These are phyloP conservation scores for Neosilurus hyrtlii DNA, from an alignment of 2,797 vertebrate genomes.

Conservation along the genomic window DNA sequence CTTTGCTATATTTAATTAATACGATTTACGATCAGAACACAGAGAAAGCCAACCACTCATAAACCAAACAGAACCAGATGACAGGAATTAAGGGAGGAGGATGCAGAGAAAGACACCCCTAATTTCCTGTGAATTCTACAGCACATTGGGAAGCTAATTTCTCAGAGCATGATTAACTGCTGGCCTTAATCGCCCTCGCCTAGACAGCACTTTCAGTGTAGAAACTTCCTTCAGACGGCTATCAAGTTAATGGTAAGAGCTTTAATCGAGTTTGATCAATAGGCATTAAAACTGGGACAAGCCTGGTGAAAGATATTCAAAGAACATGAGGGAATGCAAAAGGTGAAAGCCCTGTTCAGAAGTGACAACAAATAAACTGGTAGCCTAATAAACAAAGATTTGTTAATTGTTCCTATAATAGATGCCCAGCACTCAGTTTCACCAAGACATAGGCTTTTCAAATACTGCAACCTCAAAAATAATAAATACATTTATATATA, in stretches of 20 bases:
- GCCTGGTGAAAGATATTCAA: slow-evolving; percentile 11
- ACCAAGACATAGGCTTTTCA: neutral
- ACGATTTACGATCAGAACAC: slow-evolving; percentile 53
- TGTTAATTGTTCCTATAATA: slow-evolving; percentile 20
- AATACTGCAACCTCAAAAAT: neutral
- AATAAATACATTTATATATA: too few relatives aligned
- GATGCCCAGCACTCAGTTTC: neutral
- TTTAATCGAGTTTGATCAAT: slow-evolving; percentile 18
- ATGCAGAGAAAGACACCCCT: slow-evolving; percentile 42
- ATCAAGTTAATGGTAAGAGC: slow-evolving; percentile 12
- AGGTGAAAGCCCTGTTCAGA: neutral
- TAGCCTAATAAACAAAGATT: neutral
- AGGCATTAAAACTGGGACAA: slow-evolving; percentile 22
- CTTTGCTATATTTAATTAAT: slow-evolving; percentile 55
- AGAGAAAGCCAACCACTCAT: slow-evolving; percentile 43
- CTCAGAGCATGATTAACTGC: slow-evolving; percentile 9
- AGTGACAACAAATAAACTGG: slow-evolving; percentile 4
- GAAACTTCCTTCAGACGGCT: slow-evolving; percentile 23
- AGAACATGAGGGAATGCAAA: neutral
- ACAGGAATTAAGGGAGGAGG: slow-evolving; percentile 5
- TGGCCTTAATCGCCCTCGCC: slow-evolving; percentile 8
- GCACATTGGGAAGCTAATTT: slow-evolving; percentile 24
- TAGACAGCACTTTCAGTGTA: neutral
- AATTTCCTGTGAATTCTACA: slow-evolving; percentile 19
- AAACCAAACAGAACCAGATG: slow-evolving; percentile 38